phyloP scores from a whole-genome alignment of 1,140 invertebrate species.

The Platyura marginata region DNA sequence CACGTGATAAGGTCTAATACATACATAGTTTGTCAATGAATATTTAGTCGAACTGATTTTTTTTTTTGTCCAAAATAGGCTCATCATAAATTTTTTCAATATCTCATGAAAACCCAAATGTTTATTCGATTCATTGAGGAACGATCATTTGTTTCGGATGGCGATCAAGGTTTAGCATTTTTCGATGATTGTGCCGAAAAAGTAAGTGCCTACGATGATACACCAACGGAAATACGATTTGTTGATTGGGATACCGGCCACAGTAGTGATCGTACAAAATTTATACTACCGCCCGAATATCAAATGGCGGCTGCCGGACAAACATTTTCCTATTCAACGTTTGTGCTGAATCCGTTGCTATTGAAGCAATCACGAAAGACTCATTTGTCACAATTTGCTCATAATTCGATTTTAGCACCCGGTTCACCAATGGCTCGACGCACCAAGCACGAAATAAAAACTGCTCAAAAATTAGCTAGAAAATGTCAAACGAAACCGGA shows the following conservation, averaged over 20 bases:
- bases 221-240: conserved; percentile 33
- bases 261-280: conserved; percentile 77
- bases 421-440: conserved; percentile 79
- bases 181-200: conserved; percentile 92
- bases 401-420: conserved; percentile 35
- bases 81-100: conserved; percentile 78
- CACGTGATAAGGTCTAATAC: conserved; percentile 37
- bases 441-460: conserved; percentile 88
- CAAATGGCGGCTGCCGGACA: conserved; percentile 18
- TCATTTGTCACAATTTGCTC: conserved; percentile 21
- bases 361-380: conserved; percentile 24
- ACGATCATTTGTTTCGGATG: conserved; percentile 92
- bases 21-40: too few species aligned
- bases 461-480: conserved; percentile 72
- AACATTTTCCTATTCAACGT: conserved; percentile 31
- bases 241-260: conserved; percentile 48
- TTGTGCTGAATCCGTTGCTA: conserved; percentile 30
- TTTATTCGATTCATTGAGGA: conserved; percentile 98
- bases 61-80: too few species aligned
- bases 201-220: conserved; percentile 39
- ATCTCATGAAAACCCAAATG: conserved; percentile 88
- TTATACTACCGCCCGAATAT: conserved; percentile 82
- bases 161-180: conserved; percentile 83
- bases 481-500: conserved; percentile 56
- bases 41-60: too few species aligned